phyloP scores from a whole-genome alignment of 2,888 invertebrate genomes.

The Leucozona laternaria region DNA sequence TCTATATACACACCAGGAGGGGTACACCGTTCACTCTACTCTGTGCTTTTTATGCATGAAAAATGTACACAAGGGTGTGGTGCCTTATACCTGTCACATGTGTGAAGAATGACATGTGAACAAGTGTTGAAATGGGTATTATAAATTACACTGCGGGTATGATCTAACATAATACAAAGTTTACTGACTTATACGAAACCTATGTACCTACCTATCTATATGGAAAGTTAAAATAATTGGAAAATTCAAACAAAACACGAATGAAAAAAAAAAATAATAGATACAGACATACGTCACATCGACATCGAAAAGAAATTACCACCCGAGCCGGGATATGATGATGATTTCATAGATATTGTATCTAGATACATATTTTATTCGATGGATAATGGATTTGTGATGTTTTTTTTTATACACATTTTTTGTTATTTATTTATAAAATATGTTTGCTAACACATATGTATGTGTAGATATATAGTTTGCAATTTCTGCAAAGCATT shows the following conservation, averaged over 20 bases:
- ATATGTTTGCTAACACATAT: not conserved
- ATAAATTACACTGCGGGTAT: slow-evolving; percentile 24
- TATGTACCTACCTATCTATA: not conserved
- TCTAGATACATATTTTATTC: slow-evolving; percentile 63
- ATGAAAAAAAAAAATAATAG: not conserved
- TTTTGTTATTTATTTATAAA: slow-evolving; percentile 5
- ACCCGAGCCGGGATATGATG: slow-evolving; percentile 10
- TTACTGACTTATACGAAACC: slow-evolving; percentile 28
- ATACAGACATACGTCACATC: slow-evolving; percentile 6
- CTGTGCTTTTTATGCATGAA: not conserved
- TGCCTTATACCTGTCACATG: slow-evolving; percentile 20
- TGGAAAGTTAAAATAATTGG: slow-evolving; percentile 51
- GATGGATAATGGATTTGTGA: slow-evolving; percentile 61
- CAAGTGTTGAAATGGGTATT: slow-evolving; percentile 60
- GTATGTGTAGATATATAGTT: not conserved
- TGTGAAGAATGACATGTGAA: slow-evolving; percentile 54
- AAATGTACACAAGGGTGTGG: slow-evolving; percentile 49
- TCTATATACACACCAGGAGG: not conserved
- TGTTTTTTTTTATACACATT: slow-evolving; percentile 22
- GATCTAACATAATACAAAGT: slow-evolving; percentile 47
- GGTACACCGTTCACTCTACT: slow-evolving; percentile 16
- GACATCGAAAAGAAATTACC: slow-evolving; percentile 26
- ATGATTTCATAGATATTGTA: slow-evolving; percentile 20
- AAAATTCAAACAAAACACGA: slow-evolving; percentile 50
- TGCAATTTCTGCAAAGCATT: not conserved